These are phyloP conservation scores for Passerculus sandwichensis DNA, from an alignment of 2,797 vertebrate species.

Conservation along the genomic window DNA sequence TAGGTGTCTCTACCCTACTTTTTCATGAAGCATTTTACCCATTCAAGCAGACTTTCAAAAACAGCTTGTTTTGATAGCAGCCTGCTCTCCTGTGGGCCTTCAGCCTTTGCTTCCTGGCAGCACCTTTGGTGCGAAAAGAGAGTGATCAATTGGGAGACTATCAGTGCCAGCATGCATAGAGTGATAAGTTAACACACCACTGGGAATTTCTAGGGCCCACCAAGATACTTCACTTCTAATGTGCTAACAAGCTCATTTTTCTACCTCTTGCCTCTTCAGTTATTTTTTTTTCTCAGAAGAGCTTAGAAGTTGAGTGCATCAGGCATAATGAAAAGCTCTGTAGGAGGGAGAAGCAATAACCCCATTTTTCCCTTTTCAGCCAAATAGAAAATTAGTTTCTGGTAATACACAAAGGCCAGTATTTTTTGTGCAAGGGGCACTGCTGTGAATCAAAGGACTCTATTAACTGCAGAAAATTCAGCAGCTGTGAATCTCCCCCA, in stretches of 20 bases:
- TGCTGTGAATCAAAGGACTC: constrained; percentile 88
- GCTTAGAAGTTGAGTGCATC: constrained; percentile 90
- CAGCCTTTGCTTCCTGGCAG: constrained; percentile 84
- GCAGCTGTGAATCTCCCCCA: constrained; percentile 86
- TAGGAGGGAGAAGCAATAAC: constrained; percentile 89
- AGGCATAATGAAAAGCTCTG: constrained; percentile 92
- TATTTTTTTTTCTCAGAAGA: constrained; percentile 88
- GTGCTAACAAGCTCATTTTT: constrained; percentile 97
- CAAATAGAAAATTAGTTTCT: constrained; percentile 98
- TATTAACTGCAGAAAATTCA: constrained; percentile 88
- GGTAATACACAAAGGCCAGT: constrained; percentile 94
- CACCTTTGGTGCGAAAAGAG: constrained; percentile 83
- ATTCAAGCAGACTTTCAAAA: constrained; percentile 84
- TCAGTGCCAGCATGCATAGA: constrained; percentile 89
- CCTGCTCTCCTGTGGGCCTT: constrained; percentile 82
- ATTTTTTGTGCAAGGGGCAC: constrained; percentile 87
- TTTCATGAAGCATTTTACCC: constrained; percentile 80
- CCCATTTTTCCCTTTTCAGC: constrained; percentile 92
- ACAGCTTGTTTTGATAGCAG: constrained; percentile 86
- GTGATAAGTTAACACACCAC: constrained; percentile 89
- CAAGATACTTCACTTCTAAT: constrained; percentile 91
- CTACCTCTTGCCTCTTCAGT: constrained; percentile 87
- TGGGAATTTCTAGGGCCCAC: constrained; percentile 87
- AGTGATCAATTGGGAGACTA: constrained; percentile 88
- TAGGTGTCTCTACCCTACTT: constrained; percentile 83